Base-by-base conservation (phyloP, 2,888 invertebrate genomes). In the Galerucella pusilla region DNA sequence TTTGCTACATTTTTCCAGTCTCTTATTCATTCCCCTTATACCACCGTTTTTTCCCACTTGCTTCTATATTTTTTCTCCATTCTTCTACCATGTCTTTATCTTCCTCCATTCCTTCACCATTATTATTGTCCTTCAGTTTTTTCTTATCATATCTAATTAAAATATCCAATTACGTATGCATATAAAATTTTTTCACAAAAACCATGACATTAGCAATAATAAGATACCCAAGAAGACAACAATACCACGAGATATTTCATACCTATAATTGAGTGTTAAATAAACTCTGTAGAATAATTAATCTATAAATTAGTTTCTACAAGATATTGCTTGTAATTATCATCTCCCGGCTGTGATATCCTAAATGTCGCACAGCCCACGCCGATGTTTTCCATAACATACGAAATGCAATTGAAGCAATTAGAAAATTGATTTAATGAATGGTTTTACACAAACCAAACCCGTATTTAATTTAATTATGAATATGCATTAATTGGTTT, bases 241-340 rank as follows among this genome's bases (percentile, higher is more conserved):
- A 66, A 70, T 66, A 73, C 70, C 57, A 66, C 5, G 60, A 72
- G 42, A 75, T 54, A 67, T 35, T 66, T 57, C 69, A 70, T 57
- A 73, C 73, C 28, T 54, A 69, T 69, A 69, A 71, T 66, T 57
- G 67, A 75, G 73, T 73, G 73, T 70, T 73, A 70, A 73, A 70
- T 75, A 75, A 67, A 12, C 63, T 61, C 71, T 57, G 66, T 70
- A 69, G 63, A 69, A 73, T 75, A 73, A 75, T 69, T 73, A 63
- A 60, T 73, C 45, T 45, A 72, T 73, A 71, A 71, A 71, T 71
- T 71, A 71, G 64, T 71, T 71, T 64, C 65, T 57, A 71, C 54
- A 45, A 71, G 54, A 71, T 71, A 57, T 65, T 54, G 65, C 65
- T 42, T 64, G 65, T 71, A 71, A 71, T 71, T 71, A 71, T 71